Base-by-base conservation (phyloP, 1,140 invertebrate species). In the Onthophagus taurus region DNA sequence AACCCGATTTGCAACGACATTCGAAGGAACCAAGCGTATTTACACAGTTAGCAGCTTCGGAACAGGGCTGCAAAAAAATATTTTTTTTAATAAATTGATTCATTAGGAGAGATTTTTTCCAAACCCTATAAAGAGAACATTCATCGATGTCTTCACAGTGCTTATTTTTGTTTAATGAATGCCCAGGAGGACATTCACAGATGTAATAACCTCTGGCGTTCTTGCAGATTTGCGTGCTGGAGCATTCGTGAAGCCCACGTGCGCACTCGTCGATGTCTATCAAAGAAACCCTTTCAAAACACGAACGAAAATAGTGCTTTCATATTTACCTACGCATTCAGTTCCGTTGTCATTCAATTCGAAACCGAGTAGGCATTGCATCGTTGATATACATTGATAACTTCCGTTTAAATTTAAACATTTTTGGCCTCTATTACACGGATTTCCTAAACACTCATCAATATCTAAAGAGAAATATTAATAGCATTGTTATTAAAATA, bases 141-240 rank as follows among this genome's bases (percentile, higher is more conserved):
- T 97, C 92, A 60, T 97, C 80, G 16, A 94, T 86, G 62, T 96
- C 92, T 39, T 83, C 76, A 65, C 91, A 95, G 48, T 80, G 80
- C 55, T 85, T 75, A 56, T 16, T 68, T 67, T 6, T 7, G 17
- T 51, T 48, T 13, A 58, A 45, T 43, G 57, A 55, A 55, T 79
- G 74, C 4, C 87, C 88, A 0, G 60, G 47, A 0, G 81, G 81
- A 59, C 88, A 91, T 23, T 73, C 65, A 53, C 87, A 90, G 0
- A 76, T 67, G 54, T 85, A 89, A 2, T 81, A 81, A 9, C 86
- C 85, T 2, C 66, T 69, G 3, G 76, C 68, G 62, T 91, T 90
- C 31, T 76, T 74, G 54, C 88, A 91, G 1, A 72, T 68, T 59
- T 89, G 84, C n/a, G 74, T 69, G 0, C 69, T 59, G 0, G 68